phyloP scores from a whole-genome alignment of 1,140 invertebrate species.

The Caenorhabditis brenneri region DNA sequence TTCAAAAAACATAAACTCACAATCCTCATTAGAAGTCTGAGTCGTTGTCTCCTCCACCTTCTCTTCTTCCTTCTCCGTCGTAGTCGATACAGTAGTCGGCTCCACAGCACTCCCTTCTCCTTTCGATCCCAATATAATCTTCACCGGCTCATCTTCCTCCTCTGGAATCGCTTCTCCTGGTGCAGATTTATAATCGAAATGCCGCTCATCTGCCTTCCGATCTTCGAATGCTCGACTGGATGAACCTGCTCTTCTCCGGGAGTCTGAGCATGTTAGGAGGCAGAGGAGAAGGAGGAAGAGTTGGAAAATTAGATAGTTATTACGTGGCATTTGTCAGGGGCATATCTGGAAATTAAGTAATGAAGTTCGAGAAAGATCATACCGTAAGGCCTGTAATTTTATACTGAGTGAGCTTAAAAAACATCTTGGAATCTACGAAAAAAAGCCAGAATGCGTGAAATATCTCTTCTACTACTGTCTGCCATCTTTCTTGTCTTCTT shows the following conservation, averaged over 20 bases:
- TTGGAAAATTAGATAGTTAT: not conserved
- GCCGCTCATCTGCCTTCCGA: not conserved
- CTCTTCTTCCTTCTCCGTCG: not conserved
- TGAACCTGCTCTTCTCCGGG: not conserved
- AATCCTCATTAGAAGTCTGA: constrained; percentile 10
- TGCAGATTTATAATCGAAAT: constrained; percentile 1
- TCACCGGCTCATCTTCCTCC: not conserved
- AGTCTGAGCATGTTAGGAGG: not conserved
- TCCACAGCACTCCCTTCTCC: not conserved
- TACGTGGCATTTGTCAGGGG: not conserved
- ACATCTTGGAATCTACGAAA: not conserved
- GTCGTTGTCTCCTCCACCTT: constrained; percentile 15
- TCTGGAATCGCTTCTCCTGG: not conserved
- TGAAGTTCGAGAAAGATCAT: not conserved
- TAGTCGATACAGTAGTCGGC: not conserved
- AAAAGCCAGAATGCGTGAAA: not conserved
- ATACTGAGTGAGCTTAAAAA: too few species aligned
- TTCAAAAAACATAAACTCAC: not conserved
- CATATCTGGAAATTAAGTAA: not conserved
- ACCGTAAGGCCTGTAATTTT: not conserved
- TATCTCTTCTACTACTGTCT: too few species aligned
- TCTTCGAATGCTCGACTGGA: constrained; percentile 1
- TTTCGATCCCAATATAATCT: not conserved
- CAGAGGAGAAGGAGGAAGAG: not conserved
- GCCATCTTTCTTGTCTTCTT: not conserved